Conservation (phyloP, 1,140 invertebrate genomes). For the Tetramorium parvispinum region DNA sequence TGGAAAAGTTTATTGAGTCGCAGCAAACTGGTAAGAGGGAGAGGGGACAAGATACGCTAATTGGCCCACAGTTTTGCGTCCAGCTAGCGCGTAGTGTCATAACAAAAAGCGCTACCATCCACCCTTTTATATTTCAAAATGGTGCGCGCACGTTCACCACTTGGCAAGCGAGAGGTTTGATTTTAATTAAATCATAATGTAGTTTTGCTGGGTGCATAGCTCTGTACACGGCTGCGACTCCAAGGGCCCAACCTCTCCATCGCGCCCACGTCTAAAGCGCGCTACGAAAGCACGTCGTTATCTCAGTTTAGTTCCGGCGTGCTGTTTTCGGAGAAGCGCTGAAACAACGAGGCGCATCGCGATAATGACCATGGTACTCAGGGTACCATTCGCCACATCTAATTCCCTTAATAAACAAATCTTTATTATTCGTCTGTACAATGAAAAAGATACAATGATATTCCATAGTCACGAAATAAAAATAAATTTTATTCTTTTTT, state of each 20-base stretch:
- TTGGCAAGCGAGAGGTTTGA: conserved; percentile 53
- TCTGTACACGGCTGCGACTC: neutral
- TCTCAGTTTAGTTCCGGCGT: conserved; percentile 59
- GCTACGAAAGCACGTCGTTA: conserved; percentile 61
- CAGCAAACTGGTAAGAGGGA: neutral
- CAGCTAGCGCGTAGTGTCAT: conserved; percentile 28
- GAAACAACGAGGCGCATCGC: conserved; percentile 35
- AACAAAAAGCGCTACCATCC: conserved; percentile 61
- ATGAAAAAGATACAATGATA: neutral
- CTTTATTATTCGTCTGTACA: conserved; percentile 13
- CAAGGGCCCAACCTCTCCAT: neutral
- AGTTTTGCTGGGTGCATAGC: conserved; percentile 48
- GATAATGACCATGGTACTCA: conserved; percentile 30
- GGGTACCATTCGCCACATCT: conserved; percentile 11
- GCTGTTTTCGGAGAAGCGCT: conserved; percentile 49
- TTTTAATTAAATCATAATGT: conserved; percentile 76
- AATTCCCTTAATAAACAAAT: conserved; percentile 58
- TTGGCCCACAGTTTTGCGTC: conserved; percentile 68
- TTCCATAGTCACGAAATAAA: neutral
- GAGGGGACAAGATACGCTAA: conserved; percentile 52
- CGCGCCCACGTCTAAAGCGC: conserved; percentile 18
- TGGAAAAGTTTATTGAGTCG: conserved; percentile 72
- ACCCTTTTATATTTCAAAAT: conserved; percentile 43
- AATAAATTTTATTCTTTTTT: neutral
- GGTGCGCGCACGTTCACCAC: conserved; percentile 19